A percentile compares a stretch with the other conserved stretches of the same genome.
These are phyloP conservation scores for Clupea harengus DNA, from an alignment of 2,113 vertebrate genomes.

Conservation along the genomic window DNA sequence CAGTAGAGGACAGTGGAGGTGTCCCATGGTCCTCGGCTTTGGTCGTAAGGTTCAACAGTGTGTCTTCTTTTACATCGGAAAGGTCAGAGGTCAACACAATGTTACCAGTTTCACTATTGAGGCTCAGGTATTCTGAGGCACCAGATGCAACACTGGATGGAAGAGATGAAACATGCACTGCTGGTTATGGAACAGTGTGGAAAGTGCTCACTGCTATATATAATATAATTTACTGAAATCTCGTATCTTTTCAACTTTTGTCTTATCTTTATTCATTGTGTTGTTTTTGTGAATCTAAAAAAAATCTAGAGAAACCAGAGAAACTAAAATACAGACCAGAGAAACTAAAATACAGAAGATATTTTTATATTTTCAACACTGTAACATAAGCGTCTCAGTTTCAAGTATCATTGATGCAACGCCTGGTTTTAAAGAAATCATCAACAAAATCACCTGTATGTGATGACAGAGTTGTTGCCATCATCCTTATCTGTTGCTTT, in stretches of 20 bases:
- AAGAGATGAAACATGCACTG: neutral
- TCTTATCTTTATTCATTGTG: no score
- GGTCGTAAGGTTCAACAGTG: conserved; percentile 56
- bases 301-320: no score
- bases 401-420: no score
- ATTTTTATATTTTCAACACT: no score
- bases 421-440: no score
- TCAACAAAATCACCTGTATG: conserved; percentile 59
- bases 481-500: conserved; percentile 64
- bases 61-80: conserved; percentile 58
- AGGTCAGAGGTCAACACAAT: conserved; percentile 67
- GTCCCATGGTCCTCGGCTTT: conserved; percentile 69
- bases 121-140: conserved; percentile 61
- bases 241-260: no score
- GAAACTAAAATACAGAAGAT: no score
- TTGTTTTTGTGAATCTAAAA: no score
- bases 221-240: no score
- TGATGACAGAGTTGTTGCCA: conserved; percentile 63
- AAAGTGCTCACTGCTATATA: no score
- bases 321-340: no score
- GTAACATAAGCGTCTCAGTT: no score
- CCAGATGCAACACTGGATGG: conserved; percentile 61
- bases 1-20: conserved; percentile 64
- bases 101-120: conserved; percentile 66
- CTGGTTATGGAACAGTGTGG: neutral